Conservation (phyloP, 2,797 vertebrate species). For the Hydrophis major region DNA sequence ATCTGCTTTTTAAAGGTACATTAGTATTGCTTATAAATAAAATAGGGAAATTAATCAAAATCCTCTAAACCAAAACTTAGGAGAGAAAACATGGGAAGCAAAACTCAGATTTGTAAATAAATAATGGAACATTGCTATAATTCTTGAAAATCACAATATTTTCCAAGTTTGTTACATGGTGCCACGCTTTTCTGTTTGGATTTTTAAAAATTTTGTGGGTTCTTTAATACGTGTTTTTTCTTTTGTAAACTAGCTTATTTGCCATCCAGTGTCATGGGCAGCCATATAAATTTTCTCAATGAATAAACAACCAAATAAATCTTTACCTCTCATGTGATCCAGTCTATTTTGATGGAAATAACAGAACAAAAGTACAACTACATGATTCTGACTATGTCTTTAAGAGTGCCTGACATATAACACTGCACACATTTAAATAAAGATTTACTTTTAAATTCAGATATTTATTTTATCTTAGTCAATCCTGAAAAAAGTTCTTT, state of each 20-base stretch:
- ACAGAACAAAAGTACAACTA: constrained; percentile 52
- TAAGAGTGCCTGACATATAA: constrained; percentile 55
- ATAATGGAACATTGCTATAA: background rate
- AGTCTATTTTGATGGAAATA: constrained; percentile 59
- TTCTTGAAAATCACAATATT: background rate
- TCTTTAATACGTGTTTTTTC: background rate
- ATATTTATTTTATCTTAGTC: constrained; percentile 32
- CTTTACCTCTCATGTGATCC: constrained; percentile 7
- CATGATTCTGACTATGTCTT: constrained; percentile 52
- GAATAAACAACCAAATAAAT: background rate
- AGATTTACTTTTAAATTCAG: constrained; percentile 58
- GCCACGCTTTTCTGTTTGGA: background rate
- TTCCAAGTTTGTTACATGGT: background rate
- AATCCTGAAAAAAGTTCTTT: constrained; percentile 43
- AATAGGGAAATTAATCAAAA: background rate
- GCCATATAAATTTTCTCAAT: background rate
- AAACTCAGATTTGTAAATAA: background rate
- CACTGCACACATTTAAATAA: constrained; percentile 56
- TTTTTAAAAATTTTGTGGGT: background rate
- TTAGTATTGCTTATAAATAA: background rate
- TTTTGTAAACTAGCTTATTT: background rate
- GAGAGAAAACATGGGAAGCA: background rate
- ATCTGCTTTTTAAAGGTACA: background rate
- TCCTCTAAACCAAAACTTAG: background rate
- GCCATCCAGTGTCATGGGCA: background rate